Base-by-base conservation (phyloP, 2,113 vertebrate species). In the Oreochromis aureus region DNA sequence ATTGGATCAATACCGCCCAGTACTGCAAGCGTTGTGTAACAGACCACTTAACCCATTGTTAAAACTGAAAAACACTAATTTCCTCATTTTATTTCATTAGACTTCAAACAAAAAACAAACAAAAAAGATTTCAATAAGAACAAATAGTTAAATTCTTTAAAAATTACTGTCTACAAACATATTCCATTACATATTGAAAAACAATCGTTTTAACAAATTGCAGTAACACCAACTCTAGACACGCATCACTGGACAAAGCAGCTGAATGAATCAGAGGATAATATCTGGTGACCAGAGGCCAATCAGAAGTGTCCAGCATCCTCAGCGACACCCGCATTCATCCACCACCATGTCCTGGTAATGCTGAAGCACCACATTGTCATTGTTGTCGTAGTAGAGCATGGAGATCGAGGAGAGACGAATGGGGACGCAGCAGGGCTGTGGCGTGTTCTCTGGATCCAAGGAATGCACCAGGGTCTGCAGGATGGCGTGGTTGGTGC, bases 301-400 rank as follows among this genome's bases (percentile, higher is more conserved):
- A 61, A 55, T 61, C 32, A 8, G 55, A 44, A 58, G 18, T 1
- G 61, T 79, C 30, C 53, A 5, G 19, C 1, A n/a, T 3, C 1
- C 10, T 97, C 94, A 99, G 44, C 98, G 95, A 91, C 99, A 99
- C 5, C 98, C 98, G 0, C 99, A 99, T 93, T 98, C 98, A 0
- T 99, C 98, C 94, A 99, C 98, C 94, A 98, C 97, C 99, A 99
- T 99, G 94, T 99, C 98, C 91, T 99, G 97, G 10, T 99, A 99
- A 91, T 99, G 98, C 5, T 98, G 86, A 2, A 99, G 96, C 78
- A 99, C 98, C 85, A 99, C 98, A 22, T 99, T 99, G 96, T 99
- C 98, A 0, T 96, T 97, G 94, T 98, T 98, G 89, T 99, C 98
- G 4, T 99, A 99, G 82, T 98, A 99, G 34, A 99, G 97, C 96